Conservation (phyloP, 2,113 vertebrate species). For the Passer domesticus region DNA sequence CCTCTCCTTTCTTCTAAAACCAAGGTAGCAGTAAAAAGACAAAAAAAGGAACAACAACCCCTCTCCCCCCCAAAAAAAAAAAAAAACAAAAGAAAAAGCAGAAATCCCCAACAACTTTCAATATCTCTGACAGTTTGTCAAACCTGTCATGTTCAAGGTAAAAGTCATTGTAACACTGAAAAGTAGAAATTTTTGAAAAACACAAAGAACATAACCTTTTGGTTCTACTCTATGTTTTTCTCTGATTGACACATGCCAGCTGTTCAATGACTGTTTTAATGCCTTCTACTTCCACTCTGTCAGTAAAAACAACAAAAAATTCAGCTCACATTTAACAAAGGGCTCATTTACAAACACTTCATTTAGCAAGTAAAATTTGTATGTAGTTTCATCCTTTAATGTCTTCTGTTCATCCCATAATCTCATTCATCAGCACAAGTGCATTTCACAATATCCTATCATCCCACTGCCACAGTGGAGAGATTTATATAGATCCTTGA, state of each 20-base stretch:
- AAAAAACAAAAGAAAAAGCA: no score
- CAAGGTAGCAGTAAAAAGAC: not conserved
- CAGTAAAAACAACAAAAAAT: not conserved
- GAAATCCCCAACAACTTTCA: not conserved
- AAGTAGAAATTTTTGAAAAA: not conserved
- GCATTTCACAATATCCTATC: not conserved
- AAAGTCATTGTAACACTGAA: not conserved
- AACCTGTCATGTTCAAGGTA: not conserved
- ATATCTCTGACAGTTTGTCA: not conserved
- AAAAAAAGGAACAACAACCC: not conserved
- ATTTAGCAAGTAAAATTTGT: not conserved
- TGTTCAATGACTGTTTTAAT: not conserved
- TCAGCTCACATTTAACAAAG: not conserved
- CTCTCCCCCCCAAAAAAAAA: accelerated
- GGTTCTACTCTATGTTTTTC: not conserved
- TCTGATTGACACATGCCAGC: not conserved
- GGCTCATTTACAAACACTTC: not conserved
- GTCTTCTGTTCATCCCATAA: not conserved
- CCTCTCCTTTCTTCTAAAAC: not conserved
- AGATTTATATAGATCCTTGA: not conserved
- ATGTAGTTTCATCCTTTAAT: not conserved
- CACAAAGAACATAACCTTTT: not conserved
- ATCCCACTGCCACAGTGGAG: not conserved
- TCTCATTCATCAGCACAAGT: not conserved
- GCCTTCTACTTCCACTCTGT: not conserved